phyloP scores from a whole-genome alignment of 1,140 invertebrate genomes.

The Anadara kagoshimensis region DNA sequence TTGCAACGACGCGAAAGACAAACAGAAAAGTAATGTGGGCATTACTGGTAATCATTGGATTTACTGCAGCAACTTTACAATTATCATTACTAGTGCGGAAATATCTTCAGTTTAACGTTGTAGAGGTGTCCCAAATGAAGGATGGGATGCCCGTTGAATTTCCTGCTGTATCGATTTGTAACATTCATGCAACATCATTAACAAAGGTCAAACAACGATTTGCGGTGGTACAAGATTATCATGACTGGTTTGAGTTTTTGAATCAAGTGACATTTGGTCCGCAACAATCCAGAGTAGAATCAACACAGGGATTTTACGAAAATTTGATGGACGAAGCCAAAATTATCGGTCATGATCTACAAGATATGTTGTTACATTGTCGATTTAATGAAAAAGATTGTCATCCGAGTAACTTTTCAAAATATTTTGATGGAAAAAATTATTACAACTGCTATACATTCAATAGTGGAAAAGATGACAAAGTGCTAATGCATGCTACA shows the following conservation, averaged over 20 bases:
- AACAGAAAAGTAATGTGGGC: constrained; percentile 66
- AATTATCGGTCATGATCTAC: constrained; percentile 56
- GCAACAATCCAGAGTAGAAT: constrained; percentile 54
- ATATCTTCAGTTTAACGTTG: constrained; percentile 65
- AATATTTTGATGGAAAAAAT: constrained; percentile 65
- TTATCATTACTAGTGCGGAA: constrained; percentile 65
- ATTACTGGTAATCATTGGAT: constrained; percentile 65
- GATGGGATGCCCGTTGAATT: constrained; percentile 69
- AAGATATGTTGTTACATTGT: constrained; percentile 63
- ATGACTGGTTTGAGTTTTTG: constrained; percentile 60
- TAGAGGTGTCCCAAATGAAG: constrained; percentile 68
- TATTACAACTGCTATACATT: constrained; percentile 70
- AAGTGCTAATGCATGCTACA: constrained; percentile 63
- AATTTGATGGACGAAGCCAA: constrained; percentile 59
- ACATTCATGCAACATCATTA: constrained; percentile 64
- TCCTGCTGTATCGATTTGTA: constrained; percentile 66
- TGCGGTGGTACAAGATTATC: constrained; percentile 37
- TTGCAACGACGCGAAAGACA: constrained; percentile 62
- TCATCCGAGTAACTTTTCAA: constrained; percentile 56
- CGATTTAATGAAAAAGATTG: constrained; percentile 62
- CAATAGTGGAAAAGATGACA: constrained; percentile 52
- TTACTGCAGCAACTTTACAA: constrained; percentile 67
- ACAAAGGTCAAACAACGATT: constrained; percentile 53
- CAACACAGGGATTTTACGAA: constrained; percentile 65
- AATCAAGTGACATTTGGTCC: constrained; percentile 48